A percentile compares a stretch with the other conserved stretches of the same genome.
phyloP scores from a whole-genome alignment of 1,140 invertebrate genomes.

The Brachionus calyciflorus region DNA sequence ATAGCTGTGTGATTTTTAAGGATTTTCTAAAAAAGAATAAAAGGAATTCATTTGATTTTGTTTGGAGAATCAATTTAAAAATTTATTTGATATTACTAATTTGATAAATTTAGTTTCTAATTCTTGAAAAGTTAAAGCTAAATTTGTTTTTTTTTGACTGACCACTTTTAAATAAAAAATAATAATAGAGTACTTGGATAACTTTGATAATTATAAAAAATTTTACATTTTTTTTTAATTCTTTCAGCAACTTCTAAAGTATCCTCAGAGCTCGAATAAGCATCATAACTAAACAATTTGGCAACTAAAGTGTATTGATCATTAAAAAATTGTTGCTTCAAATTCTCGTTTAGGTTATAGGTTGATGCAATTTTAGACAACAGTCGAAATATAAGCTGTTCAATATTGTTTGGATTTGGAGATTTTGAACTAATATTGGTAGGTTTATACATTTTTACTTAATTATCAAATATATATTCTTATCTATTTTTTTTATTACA shows the following conservation, averaged over 20 bases:
- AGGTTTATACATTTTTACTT: conserved; percentile 15
- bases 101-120: conserved; percentile 31
- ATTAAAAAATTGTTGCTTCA: neutral
- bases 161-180: neutral
- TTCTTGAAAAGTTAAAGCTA: conserved; percentile 1
- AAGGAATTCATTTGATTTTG: no score
- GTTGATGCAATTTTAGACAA: neutral
- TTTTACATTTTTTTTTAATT: conserved; percentile 27
- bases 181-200: neutral
- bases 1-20: conserved; percentile 7
- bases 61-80: neutral
- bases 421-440: neutral
- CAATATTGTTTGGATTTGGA: neutral
- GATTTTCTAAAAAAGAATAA: conserved; percentile 22
- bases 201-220: neutral
- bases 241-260: conserved; percentile 17
- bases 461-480: no score
- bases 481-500: no score
- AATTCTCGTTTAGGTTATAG: conserved; percentile 8
- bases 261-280: neutral
- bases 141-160: conserved; percentile 5
- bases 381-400: conserved; percentile 23
- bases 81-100: conserved; percentile 13
- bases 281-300: neutral
- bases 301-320: neutral